A percentile compares a stretch with the other conserved stretches of the same genome.
Conservation (phyloP, 2,113 vertebrate genomes). For the Mirza zaza region DNA sequence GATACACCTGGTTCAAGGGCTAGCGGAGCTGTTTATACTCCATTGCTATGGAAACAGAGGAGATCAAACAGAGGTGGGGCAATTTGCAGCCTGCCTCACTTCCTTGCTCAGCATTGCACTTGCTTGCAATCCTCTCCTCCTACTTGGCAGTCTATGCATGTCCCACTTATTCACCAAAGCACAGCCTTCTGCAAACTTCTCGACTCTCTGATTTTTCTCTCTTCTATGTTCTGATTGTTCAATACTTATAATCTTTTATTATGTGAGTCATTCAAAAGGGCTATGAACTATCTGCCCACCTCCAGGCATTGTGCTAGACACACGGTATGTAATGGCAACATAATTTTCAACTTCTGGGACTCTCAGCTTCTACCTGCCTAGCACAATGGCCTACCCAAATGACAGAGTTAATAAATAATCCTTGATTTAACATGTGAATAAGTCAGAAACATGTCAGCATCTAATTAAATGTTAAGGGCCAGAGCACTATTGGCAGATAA, state of each 20-base stretch:
- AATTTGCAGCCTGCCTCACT: neutral
- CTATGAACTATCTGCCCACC: neutral
- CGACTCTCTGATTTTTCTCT: neutral
- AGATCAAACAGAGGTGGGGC: neutral
- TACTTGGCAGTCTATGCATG: neutral
- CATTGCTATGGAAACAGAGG: neutral
- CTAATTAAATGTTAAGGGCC: neutral
- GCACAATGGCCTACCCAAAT: neutral
- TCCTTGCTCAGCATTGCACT: neutral
- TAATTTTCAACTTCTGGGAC: neutral
- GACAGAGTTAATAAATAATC: neutral
- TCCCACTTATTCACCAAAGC: neutral
- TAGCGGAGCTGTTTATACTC: neutral
- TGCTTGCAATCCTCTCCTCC: neutral
- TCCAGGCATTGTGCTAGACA: neutral
- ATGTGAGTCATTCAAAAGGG: neutral
- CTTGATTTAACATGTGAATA: neutral
- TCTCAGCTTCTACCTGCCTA: neutral
- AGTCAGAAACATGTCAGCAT: neutral
- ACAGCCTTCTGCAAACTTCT: neutral
- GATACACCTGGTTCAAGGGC: neutral
- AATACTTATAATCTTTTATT: constrained; percentile 28
- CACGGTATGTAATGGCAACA: neutral
- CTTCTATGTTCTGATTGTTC: neutral
- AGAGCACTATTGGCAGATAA: neutral